These are phyloP conservation scores for Leptura quadrifasciata DNA, from an alignment of 2,888 invertebrate genomes.

Conservation along the genomic window DNA sequence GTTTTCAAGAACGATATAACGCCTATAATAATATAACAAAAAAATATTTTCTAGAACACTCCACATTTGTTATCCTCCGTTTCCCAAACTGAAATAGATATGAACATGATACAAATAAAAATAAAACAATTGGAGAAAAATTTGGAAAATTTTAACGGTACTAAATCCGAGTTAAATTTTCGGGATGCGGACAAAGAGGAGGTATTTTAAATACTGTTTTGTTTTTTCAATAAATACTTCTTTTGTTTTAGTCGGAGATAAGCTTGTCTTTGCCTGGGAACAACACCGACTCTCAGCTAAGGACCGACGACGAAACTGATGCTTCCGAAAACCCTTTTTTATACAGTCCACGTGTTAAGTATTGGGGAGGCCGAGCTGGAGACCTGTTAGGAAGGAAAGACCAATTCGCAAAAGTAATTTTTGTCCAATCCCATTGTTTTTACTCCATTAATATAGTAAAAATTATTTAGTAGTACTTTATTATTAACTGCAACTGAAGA, in stretches of 20 bases:
- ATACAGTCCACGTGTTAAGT: conserved; percentile 51
- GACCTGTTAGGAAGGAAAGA: conserved; percentile 55
- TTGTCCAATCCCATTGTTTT: neutral
- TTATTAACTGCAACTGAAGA: too few species aligned
- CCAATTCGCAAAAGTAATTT: conserved; percentile 53
- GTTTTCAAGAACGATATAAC: too few species aligned
- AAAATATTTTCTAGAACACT: conserved; percentile 27
- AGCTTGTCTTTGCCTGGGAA: conserved; percentile 52
- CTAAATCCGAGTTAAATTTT: conserved; percentile 44
- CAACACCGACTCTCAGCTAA: conserved; percentile 50
- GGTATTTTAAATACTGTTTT: conserved; percentile 39
- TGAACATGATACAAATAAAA: conserved; percentile 67
- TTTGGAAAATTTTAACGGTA: conserved; percentile 63
- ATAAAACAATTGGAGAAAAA: conserved; percentile 66
- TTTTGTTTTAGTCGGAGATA: conserved; percentile 54
- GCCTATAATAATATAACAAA: neutral
- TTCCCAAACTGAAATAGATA: conserved; percentile 66
- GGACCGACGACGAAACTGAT: conserved; percentile 50
- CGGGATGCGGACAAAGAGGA: conserved; percentile 46
- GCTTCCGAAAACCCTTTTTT: conserved; percentile 53
- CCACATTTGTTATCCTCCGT: conserved; percentile 48
- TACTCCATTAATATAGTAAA: neutral
- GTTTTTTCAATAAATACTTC: conserved; percentile 17
- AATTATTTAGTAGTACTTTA: too few species aligned
- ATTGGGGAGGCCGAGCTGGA: conserved; percentile 56